phyloP scores from a whole-genome alignment of 1,140 invertebrate species.

The Polypedilum pembai region DNA sequence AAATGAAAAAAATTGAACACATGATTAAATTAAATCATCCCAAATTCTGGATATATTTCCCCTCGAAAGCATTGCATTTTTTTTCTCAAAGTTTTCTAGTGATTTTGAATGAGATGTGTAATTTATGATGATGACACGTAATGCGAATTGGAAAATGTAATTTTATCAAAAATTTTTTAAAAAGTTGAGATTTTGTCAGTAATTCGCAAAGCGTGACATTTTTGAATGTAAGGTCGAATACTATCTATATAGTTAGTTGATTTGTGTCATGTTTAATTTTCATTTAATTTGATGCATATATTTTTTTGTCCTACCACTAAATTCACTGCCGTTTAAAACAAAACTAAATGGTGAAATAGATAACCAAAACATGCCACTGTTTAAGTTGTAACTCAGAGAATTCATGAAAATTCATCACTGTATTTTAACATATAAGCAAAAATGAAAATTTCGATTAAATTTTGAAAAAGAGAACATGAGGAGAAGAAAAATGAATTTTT shows the following conservation, averaged over 20 bases:
- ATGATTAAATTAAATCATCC: neutral
- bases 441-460: neutral
- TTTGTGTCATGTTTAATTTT: no score
- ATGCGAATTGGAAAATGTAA: no score
- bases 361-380: no score
- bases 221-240: no score
- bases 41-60: neutral
- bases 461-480: neutral
- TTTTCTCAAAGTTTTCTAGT: neutral
- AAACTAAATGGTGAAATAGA: no score
- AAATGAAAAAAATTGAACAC: neutral
- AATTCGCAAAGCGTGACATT: no score
- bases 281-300: neutral
- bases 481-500: neutral
- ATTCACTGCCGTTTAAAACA: conserved; percentile 22
- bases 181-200: no score
- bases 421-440: neutral
- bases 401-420: neutral
- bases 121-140: no score
- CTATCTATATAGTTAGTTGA: no score
- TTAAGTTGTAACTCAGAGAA: neutral
- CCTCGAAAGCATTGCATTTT: conserved; percentile 14
- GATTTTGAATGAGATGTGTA: neutral
- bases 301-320: neutral
- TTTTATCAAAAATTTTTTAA: no score